A percentile compares a stretch with the other conserved stretches of the same genome.
Evolutionary conservation across 1,140 invertebrate genomes (phyloP).

Genomic region (Neodiprion pinetum): DNA sequence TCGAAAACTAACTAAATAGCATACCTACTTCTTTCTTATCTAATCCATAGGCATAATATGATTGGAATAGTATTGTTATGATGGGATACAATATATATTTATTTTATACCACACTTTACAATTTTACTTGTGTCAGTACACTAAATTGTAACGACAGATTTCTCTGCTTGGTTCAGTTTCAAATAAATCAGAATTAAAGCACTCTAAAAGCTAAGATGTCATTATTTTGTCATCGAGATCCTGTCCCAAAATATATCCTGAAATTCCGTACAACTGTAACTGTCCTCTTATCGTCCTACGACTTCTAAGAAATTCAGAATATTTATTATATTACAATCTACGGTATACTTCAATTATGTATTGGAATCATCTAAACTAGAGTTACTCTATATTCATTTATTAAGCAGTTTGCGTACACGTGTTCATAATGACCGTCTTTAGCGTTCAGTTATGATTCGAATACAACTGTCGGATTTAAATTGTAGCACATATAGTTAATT

Average conservation of each 20-base stretch:
- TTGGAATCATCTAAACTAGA: neutral
- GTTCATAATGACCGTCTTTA: neutral
- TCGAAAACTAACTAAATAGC: neutral
- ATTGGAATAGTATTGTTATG: neutral
- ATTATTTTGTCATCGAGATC: neutral
- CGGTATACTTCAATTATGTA: neutral
- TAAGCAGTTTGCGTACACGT: neutral
- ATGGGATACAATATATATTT: conserved; percentile 12
- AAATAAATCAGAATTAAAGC: conserved; percentile 1
- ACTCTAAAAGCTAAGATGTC: neutral
- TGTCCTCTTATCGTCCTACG: neutral
- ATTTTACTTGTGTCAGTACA: neutral
- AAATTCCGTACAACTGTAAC: neutral
- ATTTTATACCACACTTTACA: conserved; percentile 1
- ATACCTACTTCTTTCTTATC: no score
- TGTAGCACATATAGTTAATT: no score
- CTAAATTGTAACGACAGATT: neutral
- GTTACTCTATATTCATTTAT: neutral
- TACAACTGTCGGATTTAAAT: neutral
- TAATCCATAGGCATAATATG: neutral
- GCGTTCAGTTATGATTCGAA: neutral
- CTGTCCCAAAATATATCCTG: neutral
- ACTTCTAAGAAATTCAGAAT: neutral
- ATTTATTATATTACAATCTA: neutral
- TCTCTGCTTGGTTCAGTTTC: conserved; percentile 3